These are phyloP conservation scores for Oligia latruncula DNA, from an alignment of 2,888 invertebrate genomes.

Conservation along the genomic window DNA sequence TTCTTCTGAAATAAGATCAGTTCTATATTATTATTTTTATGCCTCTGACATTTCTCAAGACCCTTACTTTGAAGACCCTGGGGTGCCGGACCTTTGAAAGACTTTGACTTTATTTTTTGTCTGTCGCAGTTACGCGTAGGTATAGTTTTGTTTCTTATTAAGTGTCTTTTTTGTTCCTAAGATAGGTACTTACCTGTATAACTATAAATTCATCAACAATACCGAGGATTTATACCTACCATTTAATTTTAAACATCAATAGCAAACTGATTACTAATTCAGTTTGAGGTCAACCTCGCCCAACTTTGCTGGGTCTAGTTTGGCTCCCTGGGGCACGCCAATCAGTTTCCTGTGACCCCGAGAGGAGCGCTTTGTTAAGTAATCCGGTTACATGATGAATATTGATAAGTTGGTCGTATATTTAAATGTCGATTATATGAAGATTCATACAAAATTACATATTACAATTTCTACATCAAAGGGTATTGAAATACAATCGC, in stretches of 20 bases:
- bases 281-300: slow-evolving; percentile 6
- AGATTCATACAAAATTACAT: background rate
- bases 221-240: background rate
- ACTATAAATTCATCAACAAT: background rate
- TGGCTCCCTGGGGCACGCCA: slow-evolving; percentile 41
- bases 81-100: too few relatives aligned
- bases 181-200: background rate
- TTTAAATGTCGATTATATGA: background rate
- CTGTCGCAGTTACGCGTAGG: background rate
- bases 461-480: too few relatives aligned
- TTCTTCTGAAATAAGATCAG: background rate
- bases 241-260: slow-evolving; percentile 22
- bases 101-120: too few relatives aligned
- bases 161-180: background rate
- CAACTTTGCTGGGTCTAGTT: slow-evolving; percentile 32
- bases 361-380: slow-evolving; percentile 6
- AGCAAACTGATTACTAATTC: slow-evolving; percentile 46
- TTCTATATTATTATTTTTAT: background rate
- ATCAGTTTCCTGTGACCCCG: slow-evolving; percentile 17
- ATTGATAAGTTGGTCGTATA: slow-evolving; percentile 4
- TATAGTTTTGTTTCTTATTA: background rate
- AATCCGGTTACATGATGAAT: slow-evolving; percentile 35
- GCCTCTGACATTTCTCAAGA: background rate
- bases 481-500: background rate
- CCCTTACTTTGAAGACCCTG: background rate